Conservation (phyloP, 2,797 vertebrate genomes). For the Anabas testudineus region DNA sequence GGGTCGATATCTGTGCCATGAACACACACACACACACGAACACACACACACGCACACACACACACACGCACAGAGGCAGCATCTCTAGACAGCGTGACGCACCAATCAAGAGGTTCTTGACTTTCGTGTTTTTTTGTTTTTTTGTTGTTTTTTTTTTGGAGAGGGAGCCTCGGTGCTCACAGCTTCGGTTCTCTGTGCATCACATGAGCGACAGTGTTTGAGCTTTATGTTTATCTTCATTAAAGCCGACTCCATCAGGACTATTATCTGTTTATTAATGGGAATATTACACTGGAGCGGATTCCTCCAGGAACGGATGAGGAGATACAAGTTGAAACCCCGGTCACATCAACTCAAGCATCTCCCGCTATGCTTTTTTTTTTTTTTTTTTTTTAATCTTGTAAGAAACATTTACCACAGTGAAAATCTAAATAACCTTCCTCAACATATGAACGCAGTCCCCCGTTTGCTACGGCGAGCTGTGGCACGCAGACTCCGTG, state of each 20-base stretch:
- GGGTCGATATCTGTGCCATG: background rate
- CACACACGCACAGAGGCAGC: too few species aligned
- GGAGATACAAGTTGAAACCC: slow-evolving; percentile 44
- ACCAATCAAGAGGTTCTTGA: slow-evolving; percentile 14
- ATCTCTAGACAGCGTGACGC: slow-evolving; percentile 49
- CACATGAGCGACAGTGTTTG: background rate
- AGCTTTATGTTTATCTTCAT: too few species aligned
- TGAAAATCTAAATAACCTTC: background rate
- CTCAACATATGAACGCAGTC: background rate
- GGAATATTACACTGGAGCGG: too few species aligned
- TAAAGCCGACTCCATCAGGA: too few species aligned
- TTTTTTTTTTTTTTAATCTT: background rate
- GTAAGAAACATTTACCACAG: background rate
- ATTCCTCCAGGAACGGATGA: background rate
- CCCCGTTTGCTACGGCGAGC: background rate
- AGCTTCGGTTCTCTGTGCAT: background rate
- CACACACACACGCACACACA: too few species aligned
- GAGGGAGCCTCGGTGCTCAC: background rate
- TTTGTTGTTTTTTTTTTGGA: too few species aligned
- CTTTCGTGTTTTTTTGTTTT: too few species aligned
- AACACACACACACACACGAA: background rate
- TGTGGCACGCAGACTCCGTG: background rate
- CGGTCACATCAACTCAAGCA: background rate
- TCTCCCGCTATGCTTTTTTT: background rate
- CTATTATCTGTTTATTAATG: too few species aligned